These are phyloP conservation scores for Bufotes viridis DNA, from an alignment of 2,797 vertebrate species.

Conservation along the genomic window DNA sequence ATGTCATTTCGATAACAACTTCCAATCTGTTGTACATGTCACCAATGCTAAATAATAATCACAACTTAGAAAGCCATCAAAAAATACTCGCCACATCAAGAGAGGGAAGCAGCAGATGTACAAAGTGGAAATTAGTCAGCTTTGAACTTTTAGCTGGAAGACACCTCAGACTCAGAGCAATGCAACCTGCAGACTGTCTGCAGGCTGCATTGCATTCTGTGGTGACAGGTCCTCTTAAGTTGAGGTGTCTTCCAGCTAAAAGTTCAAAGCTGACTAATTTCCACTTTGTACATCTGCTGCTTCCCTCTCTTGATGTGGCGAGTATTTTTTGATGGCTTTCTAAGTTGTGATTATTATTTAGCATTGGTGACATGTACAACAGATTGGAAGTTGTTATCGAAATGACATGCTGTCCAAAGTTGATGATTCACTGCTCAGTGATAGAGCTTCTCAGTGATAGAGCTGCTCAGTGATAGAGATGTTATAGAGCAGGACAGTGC, in stretches of 20 bases:
- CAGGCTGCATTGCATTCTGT: too few species aligned
- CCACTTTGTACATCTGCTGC: constrained; percentile 23
- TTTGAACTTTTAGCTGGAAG: neutral
- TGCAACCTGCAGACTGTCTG: too few species aligned
- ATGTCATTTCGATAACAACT: constrained; percentile 30
- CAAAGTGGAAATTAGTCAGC: constrained; percentile 22
- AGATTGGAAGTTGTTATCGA: constrained; percentile 36
- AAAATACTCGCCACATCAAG: constrained; percentile 17
- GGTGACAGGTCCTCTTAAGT: too few species aligned
- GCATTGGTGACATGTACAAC: constrained; percentile 1
- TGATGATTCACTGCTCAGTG: constrained; percentile 5
- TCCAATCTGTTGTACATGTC: constrained; percentile 29
- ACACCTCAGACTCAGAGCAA: neutral
- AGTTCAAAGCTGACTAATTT: constrained; percentile 11
- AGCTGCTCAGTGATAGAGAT: too few species aligned
- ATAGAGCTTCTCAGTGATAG: too few species aligned
- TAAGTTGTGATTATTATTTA: constrained; percentile 30
- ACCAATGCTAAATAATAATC: constrained; percentile 18
- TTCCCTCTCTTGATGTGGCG: neutral
- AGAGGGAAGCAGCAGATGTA: neutral
- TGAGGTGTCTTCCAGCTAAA: neutral
- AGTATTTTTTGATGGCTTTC: constrained; percentile 16
- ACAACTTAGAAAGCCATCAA: constrained; percentile 4
- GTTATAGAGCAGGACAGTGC: too few species aligned
- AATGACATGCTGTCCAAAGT: constrained; percentile 22